Evolutionary conservation across 2,113 vertebrate genomes (phyloP).

Genomic region (Chloroceryle aenea): DNA sequence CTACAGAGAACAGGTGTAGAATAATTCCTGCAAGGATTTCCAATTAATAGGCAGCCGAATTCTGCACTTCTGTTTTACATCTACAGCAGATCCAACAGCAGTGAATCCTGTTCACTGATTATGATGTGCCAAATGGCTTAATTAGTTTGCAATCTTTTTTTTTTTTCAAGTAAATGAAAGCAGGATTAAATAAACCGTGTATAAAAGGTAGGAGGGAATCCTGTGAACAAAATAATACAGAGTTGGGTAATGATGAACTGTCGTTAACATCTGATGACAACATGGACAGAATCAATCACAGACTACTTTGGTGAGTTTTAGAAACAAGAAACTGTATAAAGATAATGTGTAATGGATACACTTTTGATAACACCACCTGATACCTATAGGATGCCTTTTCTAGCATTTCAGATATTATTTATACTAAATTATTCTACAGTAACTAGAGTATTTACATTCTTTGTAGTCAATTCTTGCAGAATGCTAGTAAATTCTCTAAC

Average conservation of each 20-base stretch:
- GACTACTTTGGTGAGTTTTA: background rate
- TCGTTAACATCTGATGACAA: background rate
- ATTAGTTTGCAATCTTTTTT: background rate
- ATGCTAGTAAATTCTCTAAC: background rate
- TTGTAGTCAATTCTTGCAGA: background rate
- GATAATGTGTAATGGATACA: background rate
- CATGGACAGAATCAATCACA: background rate
- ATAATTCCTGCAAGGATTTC: conserved; percentile 6
- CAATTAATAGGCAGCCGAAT: conserved; percentile 4
- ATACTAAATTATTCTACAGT: background rate
- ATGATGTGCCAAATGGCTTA: background rate
- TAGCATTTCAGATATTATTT: background rate
- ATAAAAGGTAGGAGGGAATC: background rate
- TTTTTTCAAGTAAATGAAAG: background rate
- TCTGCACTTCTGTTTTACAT: background rate
- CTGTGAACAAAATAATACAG: background rate
- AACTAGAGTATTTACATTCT: background rate
- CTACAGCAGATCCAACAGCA: background rate
- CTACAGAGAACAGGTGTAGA: background rate
- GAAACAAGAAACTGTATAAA: background rate
- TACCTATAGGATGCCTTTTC: background rate
- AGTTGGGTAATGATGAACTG: background rate
- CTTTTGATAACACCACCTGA: background rate
- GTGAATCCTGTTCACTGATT: background rate
- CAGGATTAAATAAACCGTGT: background rate